These are phyloP conservation scores for Spialia ferax DNA, from an alignment of 2,888 invertebrate species.

Conservation along the genomic window DNA sequence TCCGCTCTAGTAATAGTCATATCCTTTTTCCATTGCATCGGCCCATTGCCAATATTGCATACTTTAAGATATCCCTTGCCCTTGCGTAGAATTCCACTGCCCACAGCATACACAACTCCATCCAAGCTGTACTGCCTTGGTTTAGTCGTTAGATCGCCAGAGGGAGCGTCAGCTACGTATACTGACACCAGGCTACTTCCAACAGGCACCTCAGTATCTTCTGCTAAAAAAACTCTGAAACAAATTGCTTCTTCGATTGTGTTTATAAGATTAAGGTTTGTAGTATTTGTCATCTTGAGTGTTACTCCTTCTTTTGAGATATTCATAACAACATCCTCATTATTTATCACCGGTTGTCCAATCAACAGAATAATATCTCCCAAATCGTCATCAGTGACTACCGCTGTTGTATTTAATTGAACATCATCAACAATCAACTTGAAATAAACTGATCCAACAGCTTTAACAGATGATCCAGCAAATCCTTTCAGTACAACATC, in stretches of 20 bases:
- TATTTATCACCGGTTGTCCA: neutral
- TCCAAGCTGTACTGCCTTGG: too few species aligned
- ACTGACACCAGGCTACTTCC: neutral
- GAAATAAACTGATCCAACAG: neutral
- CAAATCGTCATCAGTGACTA: neutral
- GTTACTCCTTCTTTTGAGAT: too few species aligned
- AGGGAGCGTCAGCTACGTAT: neutral
- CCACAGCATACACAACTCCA: too few species aligned
- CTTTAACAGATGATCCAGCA: neutral
- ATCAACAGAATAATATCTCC: neutral
- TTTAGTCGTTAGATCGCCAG: neutral
- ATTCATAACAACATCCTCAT: too few species aligned
- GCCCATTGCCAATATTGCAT: too few species aligned
- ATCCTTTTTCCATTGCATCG: too few species aligned
- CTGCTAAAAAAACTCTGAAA: neutral
- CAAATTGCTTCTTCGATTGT: neutral
- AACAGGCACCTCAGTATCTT: neutral
- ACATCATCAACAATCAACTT: neutral
- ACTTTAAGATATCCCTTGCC: too few species aligned
- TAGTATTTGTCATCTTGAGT: neutral
- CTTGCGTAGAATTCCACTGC: too few species aligned
- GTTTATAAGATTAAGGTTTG: neutral
- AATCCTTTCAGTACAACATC: neutral
- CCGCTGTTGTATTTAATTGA: neutral
- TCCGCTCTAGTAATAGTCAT: too few species aligned